These are phyloP conservation scores for Acipenser transmontanus DNA, from an alignment of 2,797 vertebrate species.

Conservation along the genomic window DNA sequence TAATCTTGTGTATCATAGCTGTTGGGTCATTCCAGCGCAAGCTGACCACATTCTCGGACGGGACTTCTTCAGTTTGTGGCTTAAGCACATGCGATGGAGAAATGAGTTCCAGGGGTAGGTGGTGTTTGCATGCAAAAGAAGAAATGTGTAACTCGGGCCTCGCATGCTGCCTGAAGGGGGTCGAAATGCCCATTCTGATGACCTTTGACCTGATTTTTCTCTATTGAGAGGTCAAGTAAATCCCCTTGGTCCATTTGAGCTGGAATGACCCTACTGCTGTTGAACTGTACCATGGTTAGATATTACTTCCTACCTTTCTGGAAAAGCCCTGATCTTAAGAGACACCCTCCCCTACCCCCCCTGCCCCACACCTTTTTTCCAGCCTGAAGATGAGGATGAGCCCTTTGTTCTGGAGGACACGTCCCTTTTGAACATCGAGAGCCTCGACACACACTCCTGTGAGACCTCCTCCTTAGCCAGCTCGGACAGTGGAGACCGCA, in stretches of 20 bases:
- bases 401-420: constrained; percentile 88
- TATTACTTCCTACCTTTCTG: neutral
- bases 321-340: neutral
- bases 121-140: no score
- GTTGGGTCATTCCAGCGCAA: no score
- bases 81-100: no score
- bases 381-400: constrained; percentile 95
- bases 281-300: neutral
- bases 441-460: constrained; percentile 83
- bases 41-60: no score
- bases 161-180: no score
- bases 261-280: neutral
- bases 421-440: constrained; percentile 79
- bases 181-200: no score
- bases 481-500: constrained; percentile 91
- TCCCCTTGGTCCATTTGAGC: neutral
- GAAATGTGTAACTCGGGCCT: no score
- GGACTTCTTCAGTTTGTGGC: no score
- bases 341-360: neutral
- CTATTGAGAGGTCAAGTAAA: neutral
- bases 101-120: no score
- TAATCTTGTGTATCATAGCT: no score
- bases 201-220: no score
- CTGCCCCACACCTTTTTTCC: constrained; percentile 20
- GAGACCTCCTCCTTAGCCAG: constrained; percentile 94